Evolutionary conservation across 1,140 invertebrate species (phyloP), one percentile per base, ranked within the genome.

Genomic region (Zaprionus nigranus): DNA sequence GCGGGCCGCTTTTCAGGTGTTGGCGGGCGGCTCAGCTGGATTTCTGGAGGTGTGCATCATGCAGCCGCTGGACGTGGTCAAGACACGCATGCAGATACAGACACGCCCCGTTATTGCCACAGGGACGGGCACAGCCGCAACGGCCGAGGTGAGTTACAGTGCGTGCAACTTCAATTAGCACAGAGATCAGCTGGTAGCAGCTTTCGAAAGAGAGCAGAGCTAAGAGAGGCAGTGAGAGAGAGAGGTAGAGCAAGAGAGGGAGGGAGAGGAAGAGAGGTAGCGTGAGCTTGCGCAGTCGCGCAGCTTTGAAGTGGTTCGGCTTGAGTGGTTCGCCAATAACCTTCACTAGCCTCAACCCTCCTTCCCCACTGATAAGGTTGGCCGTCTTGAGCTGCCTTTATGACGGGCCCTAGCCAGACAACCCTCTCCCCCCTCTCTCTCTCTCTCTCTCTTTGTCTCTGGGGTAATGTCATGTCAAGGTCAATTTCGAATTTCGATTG

Each of bases 41-140:
- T 98, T 99, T 93, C 95, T 98, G 15, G 98, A 99, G 95, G 97
- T 98, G 57, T 98, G 97, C 88, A 96, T 99, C 65, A 99, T 99
- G 98, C 97, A 99, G 94, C 98, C 98, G 2, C 94, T 99, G 90
- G 98, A 99, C 93, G 93, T 99, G 63, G 95, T 99, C 1, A 99
- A 99, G 94, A 99, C 98, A 6, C 94, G 97, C 65, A 95, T 98
- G 78, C 97, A 98, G 93, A 94, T 98, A 36, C 97, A 97, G 92
- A 38, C 81, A 15, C 65, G 61, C 1, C 78, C 84, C 15, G 91
- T 94, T n/a, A 94, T 30, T 0, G 30, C 49, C 0, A 24, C 53
- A 0, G 30, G 7, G 15, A 91, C 94, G 24, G 94, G n/a, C 0
- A n/a, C 56, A 0, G 30, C 30, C 30, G 7, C 30, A 34, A 34